Base-by-base conservation (phyloP, 2,888 invertebrate genomes). In the Muschampia plurimacula region DNA sequence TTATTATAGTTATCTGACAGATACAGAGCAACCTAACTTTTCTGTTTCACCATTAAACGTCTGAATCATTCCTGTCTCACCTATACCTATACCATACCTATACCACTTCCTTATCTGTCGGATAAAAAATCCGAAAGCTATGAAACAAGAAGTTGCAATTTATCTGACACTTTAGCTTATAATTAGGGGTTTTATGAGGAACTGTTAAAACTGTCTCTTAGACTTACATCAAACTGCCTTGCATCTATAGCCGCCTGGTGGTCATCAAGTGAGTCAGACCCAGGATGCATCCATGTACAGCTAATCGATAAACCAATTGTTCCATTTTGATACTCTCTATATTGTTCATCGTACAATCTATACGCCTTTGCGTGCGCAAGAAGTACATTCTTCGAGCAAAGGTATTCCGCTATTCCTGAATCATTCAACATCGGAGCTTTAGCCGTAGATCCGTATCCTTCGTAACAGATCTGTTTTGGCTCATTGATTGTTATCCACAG, bases 401-500 rank as follows among this genome's bases (percentile, higher is more conserved):
- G 73, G 78, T 95, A 96, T 57, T 95, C 95, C 1, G 89, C 95
- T 10, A 93, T 81, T 0, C 95, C 95, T 5, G 75, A 85, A 9
- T 85, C 81, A 9, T 93, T 91, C 3, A 92, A 9, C 73, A 85
- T 83, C 0, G 94, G 93, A 0, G 92, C 90, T 74, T 82, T 84
- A 0, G n/a, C 9, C 28, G 78, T 82, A 1, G 84, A 81, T 0
- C 95, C 95, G 81, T 96, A 96, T 0, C 95, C 95, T 12, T 78
- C 84, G 2, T 86, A 76, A 36, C 86, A 88, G 36, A 90, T 84
- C 69, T 90, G 86, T 72, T 89, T 90, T 0, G 96, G 96, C 78
- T 96, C 96, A 79, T 96, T 96, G 63, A 96, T 87, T 0, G 96
- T 96, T 0, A 95, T 90, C 96, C 96, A 96, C 13, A 87, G 85